Conservation (phyloP, 2,888 invertebrate species). For the Limenitis camilla region DNA sequence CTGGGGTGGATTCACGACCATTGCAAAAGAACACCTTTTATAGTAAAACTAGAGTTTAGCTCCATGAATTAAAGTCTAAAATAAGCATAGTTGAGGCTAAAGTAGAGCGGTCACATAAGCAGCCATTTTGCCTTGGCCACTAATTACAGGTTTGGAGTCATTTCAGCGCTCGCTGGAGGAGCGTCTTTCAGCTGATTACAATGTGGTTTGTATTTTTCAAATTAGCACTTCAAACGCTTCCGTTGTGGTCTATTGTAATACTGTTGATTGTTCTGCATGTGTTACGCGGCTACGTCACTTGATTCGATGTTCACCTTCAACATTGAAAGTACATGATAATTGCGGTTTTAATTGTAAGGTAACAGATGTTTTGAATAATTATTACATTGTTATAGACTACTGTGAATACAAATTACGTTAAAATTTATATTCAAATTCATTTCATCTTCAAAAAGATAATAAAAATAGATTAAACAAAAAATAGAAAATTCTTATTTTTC, state of each 20-base stretch:
- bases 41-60: conserved; percentile 27
- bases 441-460: no score
- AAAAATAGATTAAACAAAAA: no score
- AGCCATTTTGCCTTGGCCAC: conserved; percentile 68
- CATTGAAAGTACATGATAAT: conserved; percentile 15
- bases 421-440: no score
- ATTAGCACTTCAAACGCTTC: conserved; percentile 69
- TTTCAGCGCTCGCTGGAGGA: conserved; percentile 59
- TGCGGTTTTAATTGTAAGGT: conserved; percentile 18
- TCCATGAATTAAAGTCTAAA: conserved; percentile 3
- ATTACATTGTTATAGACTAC: not conserved
- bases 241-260: conserved; percentile 61
- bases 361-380: conserved; percentile 20
- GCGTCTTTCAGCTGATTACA: conserved; percentile 60
- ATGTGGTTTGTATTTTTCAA: conserved; percentile 70
- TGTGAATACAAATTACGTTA: no score
- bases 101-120: conserved; percentile 41
- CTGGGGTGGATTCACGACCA: conserved; percentile 51
- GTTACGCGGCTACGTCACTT: conserved; percentile 9
- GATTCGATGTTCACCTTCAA: conserved; percentile 17
- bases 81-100: conserved; percentile 12
- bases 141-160: conserved; percentile 64
- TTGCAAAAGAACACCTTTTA: conserved; percentile 29
- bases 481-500: no score
- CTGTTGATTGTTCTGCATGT: conserved; percentile 40